phyloP scores from a whole-genome alignment of 2,113 vertebrate species.

The Glareola pratincola region DNA sequence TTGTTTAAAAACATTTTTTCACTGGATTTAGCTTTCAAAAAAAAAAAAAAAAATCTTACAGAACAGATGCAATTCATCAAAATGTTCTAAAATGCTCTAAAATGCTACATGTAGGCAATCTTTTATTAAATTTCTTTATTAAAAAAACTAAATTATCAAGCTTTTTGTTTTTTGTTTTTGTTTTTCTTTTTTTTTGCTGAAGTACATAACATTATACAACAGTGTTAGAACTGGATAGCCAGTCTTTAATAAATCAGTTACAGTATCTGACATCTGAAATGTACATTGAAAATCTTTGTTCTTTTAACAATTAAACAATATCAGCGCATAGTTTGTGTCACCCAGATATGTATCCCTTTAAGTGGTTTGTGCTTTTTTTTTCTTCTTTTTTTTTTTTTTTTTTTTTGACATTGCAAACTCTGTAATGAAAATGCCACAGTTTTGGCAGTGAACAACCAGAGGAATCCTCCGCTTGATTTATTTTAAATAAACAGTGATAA shows the following conservation, averaged over 20 bases:
- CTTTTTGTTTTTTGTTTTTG: neutral
- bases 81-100: slow-evolving; percentile 76
- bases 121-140: slow-evolving; percentile 71
- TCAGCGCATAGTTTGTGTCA: slow-evolving; percentile 73
- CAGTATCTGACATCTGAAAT: slow-evolving; percentile 81
- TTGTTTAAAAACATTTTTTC: slow-evolving; percentile 59
- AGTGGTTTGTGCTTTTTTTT: slow-evolving; percentile 81
- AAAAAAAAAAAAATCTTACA: slow-evolving; percentile 58
- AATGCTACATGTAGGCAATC: slow-evolving; percentile 79
- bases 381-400: neutral
- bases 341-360: slow-evolving; percentile 69
- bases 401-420: slow-evolving; percentile 71
- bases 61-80: slow-evolving; percentile 66
- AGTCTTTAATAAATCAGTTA: slow-evolving; percentile 82
- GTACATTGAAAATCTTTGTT: slow-evolving; percentile 77
- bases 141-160: slow-evolving; percentile 74
- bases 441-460: slow-evolving; percentile 80
- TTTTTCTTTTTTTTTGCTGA: slow-evolving; percentile 51
- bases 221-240: slow-evolving; percentile 77
- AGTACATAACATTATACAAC: slow-evolving; percentile 80
- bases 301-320: slow-evolving; percentile 76
- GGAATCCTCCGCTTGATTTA: slow-evolving; percentile 52
- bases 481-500: slow-evolving; percentile 74
- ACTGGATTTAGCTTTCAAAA: slow-evolving; percentile 58
- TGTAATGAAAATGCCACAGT: slow-evolving; percentile 75